Conservation (phyloP, 1,140 invertebrate genomes). For the Chymomyza costata region DNA sequence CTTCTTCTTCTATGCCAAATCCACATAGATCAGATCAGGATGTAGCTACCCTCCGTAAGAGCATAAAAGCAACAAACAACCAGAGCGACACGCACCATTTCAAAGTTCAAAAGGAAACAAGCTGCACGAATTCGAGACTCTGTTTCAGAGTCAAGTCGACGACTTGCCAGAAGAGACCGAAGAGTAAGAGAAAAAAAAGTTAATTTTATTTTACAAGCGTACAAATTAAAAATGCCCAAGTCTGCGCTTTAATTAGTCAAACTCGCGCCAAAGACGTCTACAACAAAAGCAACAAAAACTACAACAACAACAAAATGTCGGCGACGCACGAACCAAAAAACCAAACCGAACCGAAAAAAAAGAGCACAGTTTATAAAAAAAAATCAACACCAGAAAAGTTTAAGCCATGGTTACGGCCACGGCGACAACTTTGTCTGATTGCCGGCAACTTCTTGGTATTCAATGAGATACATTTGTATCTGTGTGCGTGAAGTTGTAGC, state of each 20-base stretch:
- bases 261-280: slow-evolving; percentile 71
- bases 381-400: no score
- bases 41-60: background rate
- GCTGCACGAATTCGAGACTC: slow-evolving; percentile 57
- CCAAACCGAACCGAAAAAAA: no score
- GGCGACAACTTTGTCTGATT: slow-evolving; percentile 63
- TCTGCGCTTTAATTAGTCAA: slow-evolving; percentile 72
- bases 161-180: background rate
- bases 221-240: slow-evolving; percentile 72
- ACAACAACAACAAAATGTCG: slow-evolving; percentile 22
- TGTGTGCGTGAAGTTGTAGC: no score
- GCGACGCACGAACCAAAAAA: slow-evolving; percentile 55
- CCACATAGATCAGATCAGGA: background rate
- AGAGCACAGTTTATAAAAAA: no score
- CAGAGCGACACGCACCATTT: slow-evolving; percentile 52
- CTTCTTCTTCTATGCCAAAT: no score
- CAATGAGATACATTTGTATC: background rate
- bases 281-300: slow-evolving; percentile 32
- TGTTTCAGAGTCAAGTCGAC: slow-evolving; percentile 1
- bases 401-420: slow-evolving; percentile 35
- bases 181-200: slow-evolving; percentile 39
- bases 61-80: slow-evolving; percentile 14
- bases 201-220: slow-evolving; percentile 72
- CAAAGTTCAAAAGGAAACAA: slow-evolving; percentile 69
- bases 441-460: slow-evolving; percentile 58